phyloP scores from a whole-genome alignment of 2,797 vertebrate species.

The Potorous gilbertii region DNA sequence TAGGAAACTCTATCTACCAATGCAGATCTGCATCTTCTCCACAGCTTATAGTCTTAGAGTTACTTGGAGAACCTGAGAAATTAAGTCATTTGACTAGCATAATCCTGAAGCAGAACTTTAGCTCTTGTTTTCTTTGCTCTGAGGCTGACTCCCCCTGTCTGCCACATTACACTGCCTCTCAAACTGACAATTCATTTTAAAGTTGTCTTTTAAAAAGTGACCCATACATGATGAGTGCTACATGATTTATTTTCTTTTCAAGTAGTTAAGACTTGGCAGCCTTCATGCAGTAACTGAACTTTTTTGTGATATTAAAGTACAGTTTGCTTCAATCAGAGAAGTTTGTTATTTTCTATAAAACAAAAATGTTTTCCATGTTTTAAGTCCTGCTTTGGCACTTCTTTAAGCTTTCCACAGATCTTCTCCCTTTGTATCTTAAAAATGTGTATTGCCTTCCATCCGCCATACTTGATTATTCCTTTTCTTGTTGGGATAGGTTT shows the following conservation, averaged over 20 bases:
- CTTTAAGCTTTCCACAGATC: conserved; percentile 27
- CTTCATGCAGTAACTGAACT: conserved; percentile 33
- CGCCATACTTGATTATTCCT: conserved; percentile 58
- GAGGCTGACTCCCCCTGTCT: not conserved
- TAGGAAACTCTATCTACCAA: conserved; percentile 27
- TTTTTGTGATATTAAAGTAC: conserved; percentile 33
- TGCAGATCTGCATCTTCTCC: not conserved
- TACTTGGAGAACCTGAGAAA: not conserved
- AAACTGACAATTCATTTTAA: not conserved
- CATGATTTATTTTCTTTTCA: conserved; percentile 36
- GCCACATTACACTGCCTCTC: not conserved
- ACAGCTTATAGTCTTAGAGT: not conserved
- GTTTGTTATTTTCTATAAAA: conserved; percentile 53
- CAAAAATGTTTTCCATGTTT: conserved; percentile 45
- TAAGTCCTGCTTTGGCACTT: conserved; percentile 62
- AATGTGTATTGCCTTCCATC: conserved; percentile 64
- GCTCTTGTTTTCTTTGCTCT: not conserved
- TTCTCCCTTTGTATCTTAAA: conserved; percentile 59
- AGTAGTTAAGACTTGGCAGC: conserved; percentile 39
- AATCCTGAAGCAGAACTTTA: not conserved
- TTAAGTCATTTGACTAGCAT: not conserved
- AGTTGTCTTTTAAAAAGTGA: conserved; percentile 5
- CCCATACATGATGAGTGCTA: not conserved
- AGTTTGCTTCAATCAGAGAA: conserved; percentile 39
- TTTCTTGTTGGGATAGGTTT: conserved; percentile 63